Base-by-base conservation (phyloP, 2,888 invertebrate genomes). In the Synanthedon andrenaeformis region DNA sequence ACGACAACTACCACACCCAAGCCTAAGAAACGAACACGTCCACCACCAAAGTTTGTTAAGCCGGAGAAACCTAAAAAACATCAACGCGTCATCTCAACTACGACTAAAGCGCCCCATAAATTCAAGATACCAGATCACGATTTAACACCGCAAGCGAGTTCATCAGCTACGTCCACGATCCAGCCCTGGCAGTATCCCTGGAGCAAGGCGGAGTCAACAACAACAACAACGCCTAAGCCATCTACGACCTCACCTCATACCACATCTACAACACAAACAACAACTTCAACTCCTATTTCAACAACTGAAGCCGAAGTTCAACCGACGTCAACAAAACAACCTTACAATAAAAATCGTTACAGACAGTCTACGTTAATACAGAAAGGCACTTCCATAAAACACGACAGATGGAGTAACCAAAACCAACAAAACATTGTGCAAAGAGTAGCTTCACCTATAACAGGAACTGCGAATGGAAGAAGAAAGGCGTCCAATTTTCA, bases 331-430 rank as follows among this genome's bases (percentile, higher is more conserved):
- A 54, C 60, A 11, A 72, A 72, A 42, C 68, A 69, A 57, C 64
- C 70, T 49, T 82, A 72, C 59, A 75, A 62, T 58, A 78, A 69
- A 62, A 86, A 82, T 57, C 76, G 87, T 51, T 87, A 79, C 59
- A 70, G 87, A 62, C 79, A 82, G 62, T 82, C 87, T 12, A 84
- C 83, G 14, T 59, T 87, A 54, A 75, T 84, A 65, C 57, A 69
- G 10, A 85, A 86, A 66, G 86, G 87, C 17, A 86, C 86, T 23
- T 86, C 87, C n/a, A 74, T 83, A 0, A 87, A 85, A 55, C 84
- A 85, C 55, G 86, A 86, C 57, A 83, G 76, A 64, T 86, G 86
- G 82, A 80, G 69, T 55, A 54, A 57, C 5, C 60, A 58, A 28
- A 45, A 45, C 14, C 45, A 45, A 14, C 45, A 45, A 45, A 45